Percentiles rank a stretch among this genome's conserved stretches.
phyloP scores from a whole-genome alignment of 1,140 invertebrate species.

The Drosophila asahinai region DNA sequence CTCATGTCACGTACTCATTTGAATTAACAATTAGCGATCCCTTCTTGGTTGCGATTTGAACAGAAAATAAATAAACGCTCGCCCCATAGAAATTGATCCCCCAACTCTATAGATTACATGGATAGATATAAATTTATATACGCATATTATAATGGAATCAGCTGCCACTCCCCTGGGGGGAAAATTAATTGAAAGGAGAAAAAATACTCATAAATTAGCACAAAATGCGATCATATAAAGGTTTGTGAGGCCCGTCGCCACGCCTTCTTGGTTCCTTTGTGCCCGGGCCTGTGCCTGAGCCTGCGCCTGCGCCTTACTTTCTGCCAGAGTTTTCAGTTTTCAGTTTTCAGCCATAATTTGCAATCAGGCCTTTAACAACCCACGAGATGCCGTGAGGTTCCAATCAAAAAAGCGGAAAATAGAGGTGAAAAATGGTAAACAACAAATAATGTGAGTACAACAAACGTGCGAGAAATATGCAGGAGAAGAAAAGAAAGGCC shows the following conservation, averaged over 20 bases:
- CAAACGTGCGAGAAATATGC: conserved; percentile 55
- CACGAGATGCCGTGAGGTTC: conserved; percentile 49
- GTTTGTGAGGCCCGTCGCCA: conserved; percentile 27
- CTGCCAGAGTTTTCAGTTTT: conserved; percentile 28
- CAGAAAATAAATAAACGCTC: conserved; percentile 12
- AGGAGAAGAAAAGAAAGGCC: conserved; percentile 69
- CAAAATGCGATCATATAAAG: conserved; percentile 61
- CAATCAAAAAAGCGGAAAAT: conserved; percentile 23
- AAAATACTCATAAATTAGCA: conserved; percentile 67
- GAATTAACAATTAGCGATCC: conserved; percentile 55
- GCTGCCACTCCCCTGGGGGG: conserved; percentile 18
- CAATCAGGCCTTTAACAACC: conserved; percentile 53
- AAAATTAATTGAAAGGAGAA: conserved; percentile 68
- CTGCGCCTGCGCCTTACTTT: conserved; percentile 1
- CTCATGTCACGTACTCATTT: conserved; percentile 25
- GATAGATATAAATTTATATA: conserved; percentile 10
- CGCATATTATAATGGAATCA: conserved; percentile 33
- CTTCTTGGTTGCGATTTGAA: conserved; percentile 9
- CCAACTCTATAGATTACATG: conserved; percentile 12
- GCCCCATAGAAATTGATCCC: conserved; percentile 42
- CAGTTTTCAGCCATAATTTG: conserved; percentile 46
- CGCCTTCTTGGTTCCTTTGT: conserved; percentile 2
- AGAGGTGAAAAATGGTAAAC: conserved; percentile 15
- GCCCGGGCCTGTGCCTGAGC: neutral
- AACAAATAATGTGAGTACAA: conserved; percentile 30